Evolutionary conservation across 2,888 invertebrate genomes (phyloP), one percentile per base, ranked within the genome.

Genomic region (Nemotelus nigrinus): DNA sequence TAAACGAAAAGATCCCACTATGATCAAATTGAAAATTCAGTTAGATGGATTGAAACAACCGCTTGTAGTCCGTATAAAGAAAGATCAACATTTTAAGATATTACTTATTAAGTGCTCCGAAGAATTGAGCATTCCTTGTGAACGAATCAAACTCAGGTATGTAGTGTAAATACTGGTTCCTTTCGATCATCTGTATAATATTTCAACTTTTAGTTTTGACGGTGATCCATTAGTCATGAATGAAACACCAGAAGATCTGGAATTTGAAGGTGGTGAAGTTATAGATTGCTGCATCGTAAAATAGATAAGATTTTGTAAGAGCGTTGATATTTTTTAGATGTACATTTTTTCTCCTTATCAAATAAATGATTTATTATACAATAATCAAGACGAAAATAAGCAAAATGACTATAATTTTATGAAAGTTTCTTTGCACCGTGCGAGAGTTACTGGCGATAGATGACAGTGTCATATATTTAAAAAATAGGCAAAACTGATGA

Each of bases 231-330:
- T 86, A 44, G 82, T 83, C 6, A 79, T 81, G 2, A 80, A 82
- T 78, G 83, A 83, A 75, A 85, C 85, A 47, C 84, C 86, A 0
- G 81, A 80, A 2, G 83, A 83, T 77, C 82, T 85, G 44, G 85
- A 85, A 5, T 83, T 86, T 78, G 86, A 86, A 78, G 85, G 85
- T 2, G 85, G 84, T 45, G 86, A 86, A 82, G 81, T 83, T 4
- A 83, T 86, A 55, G 86, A 86, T 81, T 82, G 84, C 60, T 80
- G 80, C 50, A 77, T 82, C 8, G 45, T 64, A 0, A 76, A 67
- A 76, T 25, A 25, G 25, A 25, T 25, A 25, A 25, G 25, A 25
- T 1, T 25, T 25, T 25, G 25, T 25, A 25, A 25, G 25, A 25
- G 25, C 25, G 25, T 25, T 25, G 25, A 25, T 25, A 25, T 25